phyloP scores from a whole-genome alignment of 2,113 vertebrate genomes.

The Hyperopisus bebe region DNA sequence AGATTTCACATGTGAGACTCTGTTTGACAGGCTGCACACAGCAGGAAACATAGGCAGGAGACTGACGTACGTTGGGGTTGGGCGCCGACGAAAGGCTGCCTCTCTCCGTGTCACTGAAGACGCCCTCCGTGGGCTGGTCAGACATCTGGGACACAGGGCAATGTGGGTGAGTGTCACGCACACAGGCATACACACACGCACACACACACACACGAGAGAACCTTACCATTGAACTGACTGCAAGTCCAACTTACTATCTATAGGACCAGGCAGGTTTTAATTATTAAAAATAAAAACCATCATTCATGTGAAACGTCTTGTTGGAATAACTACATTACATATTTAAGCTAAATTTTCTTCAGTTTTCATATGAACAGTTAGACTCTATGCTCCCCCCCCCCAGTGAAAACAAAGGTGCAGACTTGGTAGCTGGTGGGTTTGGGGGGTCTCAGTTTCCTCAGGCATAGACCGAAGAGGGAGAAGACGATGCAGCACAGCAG shows the following conservation, averaged over 20 bases:
- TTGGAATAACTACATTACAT: not conserved
- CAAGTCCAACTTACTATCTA: not conserved
- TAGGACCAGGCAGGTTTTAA: not conserved
- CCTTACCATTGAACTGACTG: not conserved
- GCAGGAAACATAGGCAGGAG: not conserved
- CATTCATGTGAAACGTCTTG: not conserved
- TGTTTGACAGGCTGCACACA: not conserved
- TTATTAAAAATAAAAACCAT: not conserved
- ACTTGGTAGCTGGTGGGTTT: slow-evolving; percentile 77
- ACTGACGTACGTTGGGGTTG: slow-evolving; percentile 71
- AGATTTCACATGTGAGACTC: not conserved
- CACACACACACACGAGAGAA: not conserved
- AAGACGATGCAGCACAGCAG: slow-evolving; percentile 69
- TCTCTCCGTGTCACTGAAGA: slow-evolving; percentile 73
- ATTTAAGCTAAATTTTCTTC: not conserved
- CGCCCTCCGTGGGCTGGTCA: slow-evolving; percentile 69
- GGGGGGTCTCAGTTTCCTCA: slow-evolving; percentile 71
- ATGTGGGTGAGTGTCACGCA: too few species aligned
- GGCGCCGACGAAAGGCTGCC: slow-evolving; percentile 78
- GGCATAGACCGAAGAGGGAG: slow-evolving; percentile 69
- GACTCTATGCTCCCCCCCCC: not conserved
- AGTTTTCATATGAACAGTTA: not conserved
- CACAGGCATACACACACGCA: not conserved
- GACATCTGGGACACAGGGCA: slow-evolving; percentile 66
- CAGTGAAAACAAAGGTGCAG: slow-evolving; percentile 8